These are phyloP conservation scores for Tiaroga cobitis DNA, from an alignment of 2,797 vertebrate species.

Conservation along the genomic window DNA sequence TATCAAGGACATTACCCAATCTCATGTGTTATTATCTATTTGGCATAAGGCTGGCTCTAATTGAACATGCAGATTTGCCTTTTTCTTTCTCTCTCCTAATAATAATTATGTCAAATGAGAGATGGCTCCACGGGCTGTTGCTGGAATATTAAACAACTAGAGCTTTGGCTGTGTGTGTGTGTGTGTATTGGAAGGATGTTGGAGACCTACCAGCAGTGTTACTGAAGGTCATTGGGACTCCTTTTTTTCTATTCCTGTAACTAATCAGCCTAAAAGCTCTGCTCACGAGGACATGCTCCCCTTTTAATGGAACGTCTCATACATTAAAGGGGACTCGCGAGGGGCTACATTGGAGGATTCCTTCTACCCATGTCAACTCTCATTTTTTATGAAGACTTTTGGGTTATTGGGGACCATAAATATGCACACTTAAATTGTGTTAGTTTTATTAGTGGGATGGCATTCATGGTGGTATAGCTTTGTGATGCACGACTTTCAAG, in stretches of 20 bases:
- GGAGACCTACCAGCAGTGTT: conserved; percentile 66
- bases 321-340: conserved; percentile 78
- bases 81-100: conserved; percentile 73
- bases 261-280: conserved; percentile 88
- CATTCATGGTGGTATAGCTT: conserved; percentile 62
- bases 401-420: conserved; percentile 84
- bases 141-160: conserved; percentile 72
- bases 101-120: conserved; percentile 78
- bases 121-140: conserved; percentile 63
- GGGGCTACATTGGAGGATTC: conserved; percentile 75
- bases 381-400: conserved; percentile 86
- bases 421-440: conserved; percentile 77
- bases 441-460: conserved; percentile 74
- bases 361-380: conserved; percentile 84
- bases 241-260: conserved; percentile 81
- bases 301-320: conserved; percentile 84
- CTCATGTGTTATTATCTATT: conserved; percentile 74
- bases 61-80: conserved; percentile 79
- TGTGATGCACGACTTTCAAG: conserved; percentile 8
- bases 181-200: conserved; percentile 35
- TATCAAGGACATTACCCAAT: conserved; percentile 75
- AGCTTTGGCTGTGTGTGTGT: conserved; percentile 59
- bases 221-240: conserved; percentile 79
- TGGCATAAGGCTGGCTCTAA: conserved; percentile 73
- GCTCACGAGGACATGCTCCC: conserved; percentile 80